Evolutionary conservation across 1,140 invertebrate genomes (phyloP), one percentile per base, ranked within the genome.

Genomic region (Drosophila arizonae): DNA sequence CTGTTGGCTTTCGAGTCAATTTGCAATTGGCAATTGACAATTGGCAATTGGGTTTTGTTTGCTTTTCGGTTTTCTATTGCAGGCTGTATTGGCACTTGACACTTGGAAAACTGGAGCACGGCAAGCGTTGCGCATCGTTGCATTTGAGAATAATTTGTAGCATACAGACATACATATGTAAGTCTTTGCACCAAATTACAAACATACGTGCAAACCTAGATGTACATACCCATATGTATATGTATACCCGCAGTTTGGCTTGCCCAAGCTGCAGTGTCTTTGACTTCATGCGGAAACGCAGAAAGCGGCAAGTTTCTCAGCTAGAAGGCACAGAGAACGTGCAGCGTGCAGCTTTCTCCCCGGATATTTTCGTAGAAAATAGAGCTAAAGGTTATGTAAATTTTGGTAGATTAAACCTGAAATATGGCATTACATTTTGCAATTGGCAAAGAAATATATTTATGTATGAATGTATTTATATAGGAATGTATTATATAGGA

Each of bases 271-370:
- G 64, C 48, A 64, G 36, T 36, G 21, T 33, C 13, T 46, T 45
- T 45, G 50, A 51, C 70, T 58, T 41, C n/a, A 46, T 65, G 48
- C 67, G 62, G 60, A 85, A 85, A 77, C 64, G 76, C 72, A 87
- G 82, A 87, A 87, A 87, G 84, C 82, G 82, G 76, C 79, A 87
- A 77, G 55, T 51, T 72, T 67, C 15, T 45, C 50, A 45, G 33
- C 72, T 68, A 87, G 76, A 76, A 87, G 55, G 24, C 57, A 79
- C 51, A 10, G 28, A 82, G 80, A 81, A 81, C 64, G 65, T 74
- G 43, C 54, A 50, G 39, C 51, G 28, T 63, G 62, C 67, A 69
- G 76, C 82, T 86, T 86, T 86, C 82, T 82, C 82, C 46, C 82
- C 43, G 24, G 30, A 26, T 30, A 15, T 61, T 57, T 58, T 52